Conservation (phyloP, 2,888 invertebrate genomes). For the Clitarchus hookeri region DNA sequence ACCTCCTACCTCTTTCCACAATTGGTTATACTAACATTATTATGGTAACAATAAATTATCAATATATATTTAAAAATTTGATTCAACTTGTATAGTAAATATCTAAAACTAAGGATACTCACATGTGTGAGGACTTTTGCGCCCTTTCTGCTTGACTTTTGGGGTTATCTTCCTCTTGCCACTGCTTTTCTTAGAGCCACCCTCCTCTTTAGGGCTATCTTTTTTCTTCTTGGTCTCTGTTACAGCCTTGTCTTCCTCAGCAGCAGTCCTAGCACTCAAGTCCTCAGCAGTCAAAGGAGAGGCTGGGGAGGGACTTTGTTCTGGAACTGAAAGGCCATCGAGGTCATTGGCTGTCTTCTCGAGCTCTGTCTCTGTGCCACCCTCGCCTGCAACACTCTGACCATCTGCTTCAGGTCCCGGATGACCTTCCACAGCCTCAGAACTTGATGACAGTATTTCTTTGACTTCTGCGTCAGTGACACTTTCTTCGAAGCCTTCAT, state of each 20-base stretch:
- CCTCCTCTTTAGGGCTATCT: conserved; percentile 35
- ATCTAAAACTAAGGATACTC: conserved; percentile 7
- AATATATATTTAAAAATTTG: too few relatives aligned
- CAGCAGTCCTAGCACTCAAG: conserved; percentile 35
- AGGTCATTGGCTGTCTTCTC: conserved; percentile 34
- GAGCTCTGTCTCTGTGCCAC: conserved; percentile 28
- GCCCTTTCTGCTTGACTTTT: conserved; percentile 33
- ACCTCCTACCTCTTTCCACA: too few relatives aligned
- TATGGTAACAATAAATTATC: too few relatives aligned
- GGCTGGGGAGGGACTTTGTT: neutral
- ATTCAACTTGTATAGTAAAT: neutral
- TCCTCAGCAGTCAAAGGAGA: conserved; percentile 19
- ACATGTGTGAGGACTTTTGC: conserved; percentile 44
- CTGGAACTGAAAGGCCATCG: neutral
- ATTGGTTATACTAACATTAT: too few relatives aligned
- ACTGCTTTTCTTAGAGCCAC: conserved; percentile 25
- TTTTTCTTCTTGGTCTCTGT: conserved; percentile 47
- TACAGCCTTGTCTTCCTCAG: conserved; percentile 49
- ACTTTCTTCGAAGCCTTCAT: conserved; percentile 50
- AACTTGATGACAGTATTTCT: neutral
- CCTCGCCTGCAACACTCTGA: conserved; percentile 33
- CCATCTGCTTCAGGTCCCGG: conserved; percentile 44
- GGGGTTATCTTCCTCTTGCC: conserved; percentile 38
- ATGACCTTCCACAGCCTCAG: conserved; percentile 30
- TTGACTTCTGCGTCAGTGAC: conserved; percentile 18